Evolutionary conservation across 2,113 vertebrate genomes (phyloP).

Genomic region (Larimichthys crocea): DNA sequence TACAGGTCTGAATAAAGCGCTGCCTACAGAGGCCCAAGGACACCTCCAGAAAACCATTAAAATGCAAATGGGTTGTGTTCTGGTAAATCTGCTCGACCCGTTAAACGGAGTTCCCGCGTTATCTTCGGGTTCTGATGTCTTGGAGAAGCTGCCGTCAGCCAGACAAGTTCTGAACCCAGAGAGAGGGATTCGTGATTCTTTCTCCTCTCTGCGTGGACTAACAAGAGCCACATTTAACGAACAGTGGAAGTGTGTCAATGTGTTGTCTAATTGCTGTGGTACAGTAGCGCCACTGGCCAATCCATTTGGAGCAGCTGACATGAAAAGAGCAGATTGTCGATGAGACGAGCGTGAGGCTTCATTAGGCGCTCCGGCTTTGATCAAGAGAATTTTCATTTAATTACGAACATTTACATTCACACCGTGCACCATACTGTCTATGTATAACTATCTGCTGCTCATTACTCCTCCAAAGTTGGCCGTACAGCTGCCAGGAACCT

Average conservation of each 20-base stretch:
- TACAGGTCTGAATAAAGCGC: constrained; percentile 43
- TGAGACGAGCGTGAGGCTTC: constrained; percentile 54
- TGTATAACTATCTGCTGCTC: constrained; percentile 55
- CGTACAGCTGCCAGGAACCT: constrained; percentile 23
- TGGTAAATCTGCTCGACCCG: constrained; percentile 55
- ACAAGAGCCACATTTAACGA: constrained; percentile 55
- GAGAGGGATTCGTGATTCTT: constrained; percentile 33
- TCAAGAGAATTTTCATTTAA: constrained; percentile 68
- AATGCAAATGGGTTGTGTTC: constrained; percentile 56
- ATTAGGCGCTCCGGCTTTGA: constrained; percentile 69
- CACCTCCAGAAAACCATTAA: constrained; percentile 48
- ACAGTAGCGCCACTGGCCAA: constrained; percentile 54
- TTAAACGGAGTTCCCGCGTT: constrained; percentile 49
- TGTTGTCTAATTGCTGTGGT: constrained; percentile 70
- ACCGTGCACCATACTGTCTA: constrained; percentile 6
- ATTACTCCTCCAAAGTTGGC: constrained; percentile 60
- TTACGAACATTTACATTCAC: constrained; percentile 71
- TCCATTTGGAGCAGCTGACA: constrained; percentile 66
- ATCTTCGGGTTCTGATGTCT: constrained; percentile 47
- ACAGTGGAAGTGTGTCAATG: constrained; percentile 62
- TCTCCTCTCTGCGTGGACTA: constrained; percentile 33
- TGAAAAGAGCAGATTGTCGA: constrained; percentile 64
- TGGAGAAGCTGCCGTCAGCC: constrained; percentile 26
- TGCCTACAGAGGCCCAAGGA: constrained; percentile 33
- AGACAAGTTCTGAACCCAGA: constrained; percentile 11